Conservation (phyloP, 2,888 invertebrate species). For the Palloptera scutellata region DNA sequence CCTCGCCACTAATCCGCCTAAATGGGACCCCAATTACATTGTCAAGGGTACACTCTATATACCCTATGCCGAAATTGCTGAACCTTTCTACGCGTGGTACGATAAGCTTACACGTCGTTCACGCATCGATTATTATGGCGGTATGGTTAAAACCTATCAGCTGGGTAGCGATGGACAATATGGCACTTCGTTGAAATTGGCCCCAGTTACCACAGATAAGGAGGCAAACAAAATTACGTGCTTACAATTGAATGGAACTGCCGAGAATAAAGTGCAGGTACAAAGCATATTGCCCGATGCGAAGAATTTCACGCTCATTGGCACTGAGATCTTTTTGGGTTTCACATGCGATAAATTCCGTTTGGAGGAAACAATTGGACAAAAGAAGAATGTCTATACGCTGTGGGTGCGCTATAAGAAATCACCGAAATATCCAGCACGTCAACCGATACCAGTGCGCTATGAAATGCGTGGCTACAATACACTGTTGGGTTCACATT, state of each 20-base stretch:
- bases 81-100: conserved; percentile 91
- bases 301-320: conserved; percentile 74
- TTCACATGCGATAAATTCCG: conserved; percentile 81
- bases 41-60: conserved; percentile 82
- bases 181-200: conserved; percentile 82
- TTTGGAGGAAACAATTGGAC: conserved; percentile 72
- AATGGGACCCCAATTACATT: conserved; percentile 77
- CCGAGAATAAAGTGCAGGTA: conserved; percentile 68
- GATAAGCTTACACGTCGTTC: conserved; percentile 79
- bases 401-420: conserved; percentile 85
- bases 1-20: conserved; percentile 65
- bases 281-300: conserved; percentile 86
- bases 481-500: conserved; percentile 91
- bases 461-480: conserved; percentile 97
- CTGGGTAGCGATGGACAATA: conserved; percentile 69
- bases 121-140: conserved; percentile 93
- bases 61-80: conserved; percentile 92
- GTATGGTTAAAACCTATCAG: conserved; percentile 93
- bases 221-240: conserved; percentile 79
- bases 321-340: conserved; percentile 76
- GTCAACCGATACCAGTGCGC: conserved; percentile 75
- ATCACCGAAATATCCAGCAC: conserved; percentile 64
- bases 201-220: conserved; percentile 81
- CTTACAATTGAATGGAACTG: conserved; percentile 82
- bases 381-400: conserved; percentile 87